Conservation (phyloP, 1,140 invertebrate species). For the Pogonomyrmex barbatus region DNA sequence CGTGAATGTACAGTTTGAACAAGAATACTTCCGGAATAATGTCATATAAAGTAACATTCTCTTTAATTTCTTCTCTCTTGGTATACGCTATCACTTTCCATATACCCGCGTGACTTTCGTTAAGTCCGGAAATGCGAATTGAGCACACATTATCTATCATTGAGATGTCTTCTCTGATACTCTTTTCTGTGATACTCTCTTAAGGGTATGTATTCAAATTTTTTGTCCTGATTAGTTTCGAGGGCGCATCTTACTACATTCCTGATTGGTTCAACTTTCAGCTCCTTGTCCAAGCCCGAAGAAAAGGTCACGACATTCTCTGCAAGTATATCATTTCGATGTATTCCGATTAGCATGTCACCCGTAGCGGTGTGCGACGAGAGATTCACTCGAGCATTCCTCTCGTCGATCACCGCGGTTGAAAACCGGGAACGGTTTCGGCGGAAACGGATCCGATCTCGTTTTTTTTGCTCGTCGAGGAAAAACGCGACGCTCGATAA, state of each 20-base stretch:
- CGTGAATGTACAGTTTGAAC: not conserved
- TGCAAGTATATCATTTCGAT: constrained; percentile 39
- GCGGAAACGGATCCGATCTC: constrained; percentile 33
- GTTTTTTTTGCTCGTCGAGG: constrained; percentile 60
- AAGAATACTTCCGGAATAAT: constrained; percentile 1
- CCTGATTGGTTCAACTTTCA: not conserved
- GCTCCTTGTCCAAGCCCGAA: no score
- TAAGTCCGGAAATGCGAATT: not conserved
- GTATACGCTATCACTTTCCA: not conserved
- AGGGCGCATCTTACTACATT: not conserved
- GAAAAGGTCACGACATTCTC: not conserved
- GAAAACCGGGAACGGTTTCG: constrained; percentile 21
- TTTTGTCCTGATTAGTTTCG: constrained; percentile 11
- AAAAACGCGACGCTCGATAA: constrained; percentile 64
- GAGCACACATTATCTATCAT: not conserved
- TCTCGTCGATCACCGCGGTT: constrained; percentile 26
- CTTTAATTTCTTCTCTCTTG: not conserved
- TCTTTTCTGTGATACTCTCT: not conserved
- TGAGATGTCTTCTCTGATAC: not conserved
- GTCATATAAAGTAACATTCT: not conserved
- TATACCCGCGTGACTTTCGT: not conserved
- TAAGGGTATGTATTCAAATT: not conserved
- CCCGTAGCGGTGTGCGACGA: constrained; percentile 6
- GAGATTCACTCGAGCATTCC: constrained; percentile 14
- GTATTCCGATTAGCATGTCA: constrained; percentile 9